A percentile compares a stretch with the other conserved stretches of the same genome.
These are phyloP conservation scores for Leptopilina myrica DNA, from an alignment of 2,888 invertebrate species.

Conservation along the genomic window DNA sequence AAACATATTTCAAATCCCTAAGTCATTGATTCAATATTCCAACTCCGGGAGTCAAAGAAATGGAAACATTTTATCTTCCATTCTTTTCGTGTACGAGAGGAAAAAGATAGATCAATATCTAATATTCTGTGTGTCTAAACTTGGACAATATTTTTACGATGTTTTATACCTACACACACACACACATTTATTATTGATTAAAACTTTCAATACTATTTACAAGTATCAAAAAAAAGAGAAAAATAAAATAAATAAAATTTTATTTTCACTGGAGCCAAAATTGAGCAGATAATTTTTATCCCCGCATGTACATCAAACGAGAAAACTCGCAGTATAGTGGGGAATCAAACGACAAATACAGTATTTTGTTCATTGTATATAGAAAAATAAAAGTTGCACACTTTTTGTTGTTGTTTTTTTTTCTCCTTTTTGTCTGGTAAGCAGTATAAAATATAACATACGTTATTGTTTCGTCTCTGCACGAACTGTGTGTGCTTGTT, in stretches of 20 bases:
- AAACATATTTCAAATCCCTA: not conserved
- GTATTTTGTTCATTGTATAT: too few relatives aligned
- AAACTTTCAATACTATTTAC: too few relatives aligned
- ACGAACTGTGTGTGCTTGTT: slow-evolving; percentile 61
- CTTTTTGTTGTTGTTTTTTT: not conserved
- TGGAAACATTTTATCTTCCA: not conserved
- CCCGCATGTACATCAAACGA: too few relatives aligned
- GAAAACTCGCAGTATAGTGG: too few relatives aligned
- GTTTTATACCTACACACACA: not conserved
- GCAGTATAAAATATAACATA: slow-evolving; percentile 42
- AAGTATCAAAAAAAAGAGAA: too few relatives aligned
- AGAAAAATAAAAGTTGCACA: not conserved
- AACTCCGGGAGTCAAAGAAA: not conserved
- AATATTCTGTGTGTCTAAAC: slow-evolving; percentile 1
- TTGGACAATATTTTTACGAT: not conserved
- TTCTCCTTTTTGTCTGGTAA: not conserved
- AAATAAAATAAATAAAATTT: too few relatives aligned
- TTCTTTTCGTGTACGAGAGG: not conserved
- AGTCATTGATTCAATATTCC: slow-evolving; percentile 11
- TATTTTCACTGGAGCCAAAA: too few relatives aligned
- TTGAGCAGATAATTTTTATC: too few relatives aligned
- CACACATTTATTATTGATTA: too few relatives aligned
- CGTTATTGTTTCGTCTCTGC: slow-evolving; percentile 62
- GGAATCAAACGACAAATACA: too few relatives aligned
- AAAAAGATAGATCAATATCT: not conserved